Evolutionary conservation across 2,888 invertebrate species (phyloP), one percentile per base, ranked within the genome.

Genomic region (Phortica okadai): DNA sequence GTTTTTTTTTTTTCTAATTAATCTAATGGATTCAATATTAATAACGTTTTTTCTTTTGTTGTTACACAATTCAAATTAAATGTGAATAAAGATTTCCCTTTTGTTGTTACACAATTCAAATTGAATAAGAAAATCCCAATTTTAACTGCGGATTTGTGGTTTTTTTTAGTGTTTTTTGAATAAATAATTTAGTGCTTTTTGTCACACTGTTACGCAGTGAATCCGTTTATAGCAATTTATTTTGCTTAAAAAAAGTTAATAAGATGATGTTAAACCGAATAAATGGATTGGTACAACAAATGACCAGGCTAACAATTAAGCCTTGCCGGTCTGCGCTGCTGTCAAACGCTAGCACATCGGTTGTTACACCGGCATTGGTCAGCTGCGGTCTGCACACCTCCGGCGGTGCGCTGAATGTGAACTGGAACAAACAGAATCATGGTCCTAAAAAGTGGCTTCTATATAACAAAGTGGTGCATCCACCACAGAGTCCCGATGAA

Each of bases 401-500:
- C 56, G 73, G n/a, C 42, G 84, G 84, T 25, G 75, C 78, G 0
- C 74, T 88, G 2, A 82, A 84, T 41, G 58, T 79, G 44, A 88
- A 87, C 50, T 91, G 90, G 89, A 90, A 90, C 74, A 89, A 89
- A 78, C 79, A 87, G 74, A 89, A 88, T 50, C 81, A 80, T 0
- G 90, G 89, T 8, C 94, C 95, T 0, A 92, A 86, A 78, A 92
- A 92, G 66, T 97, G 95, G 93, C 82, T 95, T 76, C 83, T 89
- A 16, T 92, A 95, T 82, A 98, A 98, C 91, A 93, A 95, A 75
- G 94, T 93, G 84, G 92, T 97, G 7, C 97, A 94, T 92, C 96
- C 97, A 25, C 97, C 97, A 42, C 96, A 96, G 91, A 93, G 93
- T 14, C 94, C 93, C 1, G 97, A 97, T 90, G 94, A 94, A 89